Evolutionary conservation across 2,113 vertebrate genomes (phyloP), one percentile per base, ranked within the genome.

Genomic region (Sinocyclocheilus maitianheensis): DNA sequence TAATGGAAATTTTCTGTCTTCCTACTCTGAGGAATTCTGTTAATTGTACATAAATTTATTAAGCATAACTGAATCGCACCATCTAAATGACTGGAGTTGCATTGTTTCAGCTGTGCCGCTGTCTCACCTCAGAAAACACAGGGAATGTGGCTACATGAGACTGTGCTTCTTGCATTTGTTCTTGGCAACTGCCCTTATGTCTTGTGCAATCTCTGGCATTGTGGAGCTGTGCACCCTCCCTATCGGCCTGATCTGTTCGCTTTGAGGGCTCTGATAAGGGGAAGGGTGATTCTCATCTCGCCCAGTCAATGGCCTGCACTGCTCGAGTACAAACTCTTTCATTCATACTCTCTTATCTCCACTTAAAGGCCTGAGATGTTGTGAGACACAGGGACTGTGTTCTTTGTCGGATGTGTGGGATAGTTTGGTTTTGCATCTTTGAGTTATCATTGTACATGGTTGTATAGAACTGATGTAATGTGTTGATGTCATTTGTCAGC

Each of bases 271-370:
- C 84, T 80, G 89, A 87, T 88, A 86, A 85, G 81, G 46, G 37
- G 26, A 77, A 84, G 89, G 90, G 88, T 87, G 88, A 91, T 91
- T 89, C 77, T 37, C 86, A 90, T 91, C 90, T 88, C 75, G 82
- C 74, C 76, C 81, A 77, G 77, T 88, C 89, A 88, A 86, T 90
- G 85, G 87, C 85, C 88, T 63, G 62, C 85, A 43, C 75, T 78
- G 81, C 77, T 55, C 30, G 72, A 87, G 69, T 74, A 86, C 81
- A 84, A 89, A 67, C 48, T 88, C 79, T 84, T 74, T 88, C 75
- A 87, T 72, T 89, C 88, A 85, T 60, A 34, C 60, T 65, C 30
- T 82, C 77, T 84, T 85, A 88, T 88, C 82, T 88, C 84, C 83
- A 43, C 78, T 88, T 82, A 65, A 76, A 65, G 79, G 53, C 85